These are phyloP conservation scores for Sarotherodon lohbergeri DNA, from an alignment of 2,113 vertebrate species.

Conservation along the genomic window DNA sequence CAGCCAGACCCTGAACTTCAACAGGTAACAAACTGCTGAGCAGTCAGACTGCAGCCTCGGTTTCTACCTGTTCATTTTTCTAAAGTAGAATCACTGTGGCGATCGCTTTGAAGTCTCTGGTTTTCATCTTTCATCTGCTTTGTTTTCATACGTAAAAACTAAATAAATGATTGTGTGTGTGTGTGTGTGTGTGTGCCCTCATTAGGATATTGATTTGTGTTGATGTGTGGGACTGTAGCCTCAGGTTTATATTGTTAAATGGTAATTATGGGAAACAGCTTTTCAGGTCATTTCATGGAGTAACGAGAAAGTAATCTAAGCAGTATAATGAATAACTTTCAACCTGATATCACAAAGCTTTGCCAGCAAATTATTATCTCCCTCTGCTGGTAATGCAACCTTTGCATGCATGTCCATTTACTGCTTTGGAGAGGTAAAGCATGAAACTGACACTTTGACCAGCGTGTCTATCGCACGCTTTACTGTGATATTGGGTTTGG, in stretches of 20 bases:
- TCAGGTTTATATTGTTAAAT: background rate
- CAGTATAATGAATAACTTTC: background rate
- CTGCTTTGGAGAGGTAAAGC: background rate
- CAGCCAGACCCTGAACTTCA: background rate
- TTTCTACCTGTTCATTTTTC: background rate
- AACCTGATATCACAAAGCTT: background rate
- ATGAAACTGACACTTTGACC: background rate
- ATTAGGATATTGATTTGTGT: background rate
- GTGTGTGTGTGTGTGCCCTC: background rate
- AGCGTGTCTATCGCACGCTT: accelerated
- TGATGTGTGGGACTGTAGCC: background rate
- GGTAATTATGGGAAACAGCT: background rate
- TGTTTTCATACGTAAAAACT: accelerated
- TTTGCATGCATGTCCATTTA: background rate
- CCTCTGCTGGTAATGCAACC: background rate
- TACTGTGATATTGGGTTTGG: background rate
- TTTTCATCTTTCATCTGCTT: background rate
- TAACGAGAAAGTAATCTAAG: background rate
- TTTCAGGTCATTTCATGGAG: background rate
- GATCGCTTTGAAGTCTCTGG: accelerated
- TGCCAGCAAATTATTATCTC: background rate
- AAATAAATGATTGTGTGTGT: background rate
- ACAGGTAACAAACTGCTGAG: background rate
- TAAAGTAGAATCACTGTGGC: background rate
- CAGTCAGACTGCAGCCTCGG: background rate